Evolutionary conservation across 2,113 vertebrate species (phyloP).

Genomic region (Chlorodrepanis virens): DNA sequence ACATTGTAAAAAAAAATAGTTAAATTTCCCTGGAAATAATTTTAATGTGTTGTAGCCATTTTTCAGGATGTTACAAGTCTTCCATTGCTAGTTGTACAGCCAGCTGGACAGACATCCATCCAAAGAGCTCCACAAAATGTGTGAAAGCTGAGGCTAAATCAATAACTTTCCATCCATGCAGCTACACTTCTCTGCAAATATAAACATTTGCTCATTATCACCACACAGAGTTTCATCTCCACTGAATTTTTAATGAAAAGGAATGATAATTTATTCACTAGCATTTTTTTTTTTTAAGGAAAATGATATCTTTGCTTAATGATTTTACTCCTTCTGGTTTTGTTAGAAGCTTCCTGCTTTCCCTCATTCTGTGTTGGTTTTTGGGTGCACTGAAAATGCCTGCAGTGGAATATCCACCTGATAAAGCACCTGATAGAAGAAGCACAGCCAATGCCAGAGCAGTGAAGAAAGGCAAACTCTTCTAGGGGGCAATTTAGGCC

Average conservation of each 20-base stretch:
- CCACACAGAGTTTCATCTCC: constrained; percentile 68
- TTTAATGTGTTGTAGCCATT: background rate
- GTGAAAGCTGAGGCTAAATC: constrained; percentile 52
- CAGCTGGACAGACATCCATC: constrained; percentile 52
- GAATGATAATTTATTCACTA: constrained; percentile 68
- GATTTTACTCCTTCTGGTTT: constrained; percentile 43
- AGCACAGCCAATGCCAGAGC: background rate
- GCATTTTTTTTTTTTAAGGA: background rate
- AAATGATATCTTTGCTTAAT: constrained; percentile 52
- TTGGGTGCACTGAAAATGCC: background rate
- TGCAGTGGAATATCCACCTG: background rate
- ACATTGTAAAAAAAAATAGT: background rate
- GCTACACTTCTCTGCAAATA: constrained; percentile 68
- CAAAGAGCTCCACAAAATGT: background rate
- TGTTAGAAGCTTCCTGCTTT: background rate
- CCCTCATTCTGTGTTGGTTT: background rate
- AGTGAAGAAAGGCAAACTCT: background rate
- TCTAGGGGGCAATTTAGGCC: background rate
- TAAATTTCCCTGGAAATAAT: background rate
- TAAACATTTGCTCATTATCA: constrained; percentile 75
- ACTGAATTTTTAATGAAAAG: constrained; percentile 76
- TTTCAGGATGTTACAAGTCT: background rate
- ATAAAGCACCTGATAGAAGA: background rate
- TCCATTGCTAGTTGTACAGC: background rate
- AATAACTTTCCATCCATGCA: constrained; percentile 66